A percentile compares a stretch with the other conserved stretches of the same genome.
phyloP scores from a whole-genome alignment of 2,888 invertebrate species.

The Chaetogeoica ovagalla region DNA sequence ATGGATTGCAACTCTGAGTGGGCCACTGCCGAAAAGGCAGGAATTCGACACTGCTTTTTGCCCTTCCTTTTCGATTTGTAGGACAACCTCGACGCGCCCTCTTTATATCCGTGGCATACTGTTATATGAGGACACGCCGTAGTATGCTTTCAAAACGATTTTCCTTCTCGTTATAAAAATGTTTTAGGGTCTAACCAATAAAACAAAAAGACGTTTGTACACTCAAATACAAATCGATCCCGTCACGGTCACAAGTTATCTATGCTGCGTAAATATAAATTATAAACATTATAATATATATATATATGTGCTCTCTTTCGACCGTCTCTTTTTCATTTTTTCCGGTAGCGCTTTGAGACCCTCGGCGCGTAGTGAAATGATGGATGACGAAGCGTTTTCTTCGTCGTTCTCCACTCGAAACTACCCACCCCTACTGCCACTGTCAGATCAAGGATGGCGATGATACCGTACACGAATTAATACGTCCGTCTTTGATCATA shows the following conservation, averaged over 20 bases:
- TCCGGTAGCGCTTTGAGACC: conserved; percentile 3
- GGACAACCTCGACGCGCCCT: background rate
- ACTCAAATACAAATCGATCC: conserved; percentile 32
- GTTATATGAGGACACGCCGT: background rate
- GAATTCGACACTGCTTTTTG: no score
- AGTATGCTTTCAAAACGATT: conserved; percentile 1
- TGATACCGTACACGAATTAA: conserved; percentile 37
- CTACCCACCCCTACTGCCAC: conserved; percentile 23
- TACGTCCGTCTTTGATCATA: conserved; percentile 42
- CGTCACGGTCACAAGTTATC: conserved; percentile 31
- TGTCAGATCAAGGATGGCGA: background rate
- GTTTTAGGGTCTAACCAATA: background rate
- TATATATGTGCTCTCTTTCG: background rate
- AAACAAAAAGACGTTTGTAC: background rate
- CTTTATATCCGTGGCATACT: background rate
- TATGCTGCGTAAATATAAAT: background rate
- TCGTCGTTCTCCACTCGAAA: background rate
- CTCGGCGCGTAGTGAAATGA: conserved; percentile 25
- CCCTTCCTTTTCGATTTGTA: background rate
- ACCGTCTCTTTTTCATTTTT: conserved; percentile 13
- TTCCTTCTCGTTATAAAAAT: conserved; percentile 4
- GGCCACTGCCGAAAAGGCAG: no score
- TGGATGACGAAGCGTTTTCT: conserved; percentile 38
- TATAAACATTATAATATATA: background rate
- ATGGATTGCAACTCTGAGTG: no score